phyloP scores from a whole-genome alignment of 1,140 invertebrate species.

The Lithobius niger region DNA sequence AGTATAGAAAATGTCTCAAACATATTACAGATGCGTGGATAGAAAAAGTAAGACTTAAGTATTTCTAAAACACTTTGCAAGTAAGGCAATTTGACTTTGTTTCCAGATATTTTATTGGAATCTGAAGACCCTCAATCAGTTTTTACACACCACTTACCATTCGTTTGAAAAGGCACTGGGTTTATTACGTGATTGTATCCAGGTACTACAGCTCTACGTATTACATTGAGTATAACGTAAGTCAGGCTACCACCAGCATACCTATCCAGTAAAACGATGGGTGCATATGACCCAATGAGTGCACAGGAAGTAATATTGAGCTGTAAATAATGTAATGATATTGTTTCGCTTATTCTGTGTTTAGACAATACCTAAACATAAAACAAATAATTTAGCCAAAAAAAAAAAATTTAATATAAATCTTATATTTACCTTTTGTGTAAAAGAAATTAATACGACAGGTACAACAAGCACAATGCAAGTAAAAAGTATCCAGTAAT shows the following conservation, averaged over 20 bases:
- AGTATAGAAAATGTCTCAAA: no score
- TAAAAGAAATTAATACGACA: slow-evolving; percentile 36
- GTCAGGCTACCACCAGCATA: slow-evolving; percentile 48
- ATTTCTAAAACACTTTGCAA: no score
- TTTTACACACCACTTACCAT: slow-evolving; percentile 42
- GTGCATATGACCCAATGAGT: slow-evolving; percentile 46
- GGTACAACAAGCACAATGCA: slow-evolving; percentile 37
- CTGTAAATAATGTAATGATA: no score
- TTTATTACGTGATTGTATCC: slow-evolving; percentile 45
- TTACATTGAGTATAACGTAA: slow-evolving; percentile 51
- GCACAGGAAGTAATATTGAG: slow-evolving; percentile 47
- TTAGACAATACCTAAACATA: neutral
- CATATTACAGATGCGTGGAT: no score
- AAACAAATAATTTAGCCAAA: slow-evolving; percentile 4
- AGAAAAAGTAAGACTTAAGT: no score
- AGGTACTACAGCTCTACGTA: slow-evolving; percentile 41
- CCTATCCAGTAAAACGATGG: slow-evolving; percentile 46
- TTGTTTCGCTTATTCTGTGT: no score
- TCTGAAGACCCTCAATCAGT: no score
- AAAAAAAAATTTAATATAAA: no score
- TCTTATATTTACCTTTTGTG: slow-evolving; percentile 27
- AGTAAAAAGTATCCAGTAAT: slow-evolving; percentile 47
- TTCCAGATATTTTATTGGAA: no score
- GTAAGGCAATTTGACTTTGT: no score
- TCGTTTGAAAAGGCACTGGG: slow-evolving; percentile 43